These are phyloP conservation scores for Nothocercus julius DNA, from an alignment of 2,113 vertebrate species.

Conservation along the genomic window DNA sequence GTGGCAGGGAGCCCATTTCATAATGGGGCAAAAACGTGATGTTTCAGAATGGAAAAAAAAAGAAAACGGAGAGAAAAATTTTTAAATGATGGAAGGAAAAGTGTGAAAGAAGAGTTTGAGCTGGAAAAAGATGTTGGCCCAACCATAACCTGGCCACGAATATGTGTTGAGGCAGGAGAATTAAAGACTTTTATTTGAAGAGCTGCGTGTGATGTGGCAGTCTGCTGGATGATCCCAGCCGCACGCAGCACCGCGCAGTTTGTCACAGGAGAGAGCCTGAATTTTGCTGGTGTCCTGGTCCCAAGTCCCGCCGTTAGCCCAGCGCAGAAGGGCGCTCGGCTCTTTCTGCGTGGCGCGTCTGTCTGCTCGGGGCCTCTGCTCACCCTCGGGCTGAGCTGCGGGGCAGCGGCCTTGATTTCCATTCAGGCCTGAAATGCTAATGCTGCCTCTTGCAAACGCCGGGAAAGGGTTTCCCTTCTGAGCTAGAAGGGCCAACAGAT, in stretches of 20 bases:
- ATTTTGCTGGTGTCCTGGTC: neutral
- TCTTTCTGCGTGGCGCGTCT: neutral
- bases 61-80: neutral
- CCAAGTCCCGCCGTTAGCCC: rapidly evolving
- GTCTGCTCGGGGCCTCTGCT: neutral
- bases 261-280: neutral
- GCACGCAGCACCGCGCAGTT: rapidly evolving
- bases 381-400: neutral
- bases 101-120: neutral
- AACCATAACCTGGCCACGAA: neutral
- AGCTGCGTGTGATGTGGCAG: neutral
- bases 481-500: neutral
- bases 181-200: neutral
- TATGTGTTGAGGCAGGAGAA: neutral
- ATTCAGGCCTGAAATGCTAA: neutral
- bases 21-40: too few species aligned
- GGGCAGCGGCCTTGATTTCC: neutral
- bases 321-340: neutral
- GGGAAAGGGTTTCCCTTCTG: neutral
- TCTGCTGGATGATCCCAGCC: neutral
- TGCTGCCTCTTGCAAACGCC: rapidly evolving
- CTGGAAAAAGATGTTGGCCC: neutral
- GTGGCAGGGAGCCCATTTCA: too few species aligned
- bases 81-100: neutral
- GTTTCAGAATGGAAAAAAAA: too few species aligned